These are phyloP conservation scores for Muscicapa comitata DNA, from an alignment of 2,797 vertebrate species.

Conservation along the genomic window DNA sequence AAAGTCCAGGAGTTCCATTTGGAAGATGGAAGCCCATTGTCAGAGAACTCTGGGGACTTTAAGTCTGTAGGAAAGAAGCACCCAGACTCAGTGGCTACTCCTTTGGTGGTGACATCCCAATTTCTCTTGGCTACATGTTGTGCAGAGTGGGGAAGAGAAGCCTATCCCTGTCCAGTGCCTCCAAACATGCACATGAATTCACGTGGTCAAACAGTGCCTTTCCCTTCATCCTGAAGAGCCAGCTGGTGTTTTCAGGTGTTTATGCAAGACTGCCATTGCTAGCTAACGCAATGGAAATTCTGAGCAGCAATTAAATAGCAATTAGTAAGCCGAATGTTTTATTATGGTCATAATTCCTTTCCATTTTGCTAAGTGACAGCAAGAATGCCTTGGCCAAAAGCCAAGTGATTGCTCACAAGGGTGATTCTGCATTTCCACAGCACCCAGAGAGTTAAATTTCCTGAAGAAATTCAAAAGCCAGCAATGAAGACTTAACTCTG, in stretches of 20 bases:
- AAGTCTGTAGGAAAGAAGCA: background rate
- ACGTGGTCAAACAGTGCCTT: background rate
- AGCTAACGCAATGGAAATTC: conserved; percentile 17
- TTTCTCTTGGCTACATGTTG: background rate
- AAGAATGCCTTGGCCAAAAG: background rate
- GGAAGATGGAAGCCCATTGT: background rate
- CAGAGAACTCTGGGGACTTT: background rate
- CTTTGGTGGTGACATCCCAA: background rate
- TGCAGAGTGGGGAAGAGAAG: background rate
- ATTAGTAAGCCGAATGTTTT: conserved; percentile 36
- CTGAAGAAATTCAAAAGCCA: background rate
- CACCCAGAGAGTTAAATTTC: background rate
- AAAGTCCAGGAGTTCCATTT: background rate
- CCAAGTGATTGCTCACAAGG: background rate
- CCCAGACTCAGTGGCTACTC: background rate
- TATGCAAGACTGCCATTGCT: background rate
- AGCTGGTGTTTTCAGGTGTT: background rate
- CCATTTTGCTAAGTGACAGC: background rate
- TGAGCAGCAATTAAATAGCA: conserved; percentile 35
- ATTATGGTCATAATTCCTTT: conserved; percentile 30
- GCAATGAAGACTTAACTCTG: background rate
- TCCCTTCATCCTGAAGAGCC: background rate
- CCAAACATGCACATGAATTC: background rate
- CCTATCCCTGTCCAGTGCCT: background rate
- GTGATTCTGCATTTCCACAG: background rate